Base-by-base conservation (phyloP, 2,888 invertebrate species). In the Eilema caniola region DNA sequence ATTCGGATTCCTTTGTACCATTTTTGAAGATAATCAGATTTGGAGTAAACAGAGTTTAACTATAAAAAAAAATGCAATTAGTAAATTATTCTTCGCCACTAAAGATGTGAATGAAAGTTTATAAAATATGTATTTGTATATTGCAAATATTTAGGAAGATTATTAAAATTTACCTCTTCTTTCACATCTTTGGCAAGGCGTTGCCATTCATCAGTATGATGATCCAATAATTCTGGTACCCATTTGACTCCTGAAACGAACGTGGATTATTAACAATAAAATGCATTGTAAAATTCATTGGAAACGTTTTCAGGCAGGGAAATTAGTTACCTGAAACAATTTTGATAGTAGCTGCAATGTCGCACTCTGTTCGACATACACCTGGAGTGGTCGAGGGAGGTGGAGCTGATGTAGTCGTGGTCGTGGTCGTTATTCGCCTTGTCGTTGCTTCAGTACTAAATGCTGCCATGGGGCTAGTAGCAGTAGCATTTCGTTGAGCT, bases 1-100 rank as follows among this genome's bases (percentile, higher is more conserved):
- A 98, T 98, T 78, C 97, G 96, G 73, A 98, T 97, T 83, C 97
- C 97, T 85, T 97, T 98, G 90, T 97, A 98, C 98, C 98, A 98
- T 85, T 97, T 97, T 73, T 96, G 97, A 14, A 98, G 93, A 70
- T 96, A 93, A 33, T 97, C 96, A 1, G 98, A 98, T 86, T 96
- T 97, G 25, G 97, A 96, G 87, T 98, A 98, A 23, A 98, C 97
- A 69, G 97, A 97, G 88, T 98, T 98, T 78, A 98, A 96, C 98
- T 98, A 92, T 64, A 96, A 96, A 47, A 77, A 70, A 0, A 28
- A 3, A 60, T 61, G 33, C 11, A 25, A 62, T 56, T n/a, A 60
- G 16, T 60, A 16, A 23, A 24, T n/a, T 41, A 56, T 25, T 41
- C 14, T 14, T 14, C 16, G 41, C 0, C 20, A 47, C 0, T 20